A percentile compares a stretch with the other conserved stretches of the same genome.
Conservation (phyloP, 2,113 vertebrate genomes). For the Malaclemys terrapin region DNA sequence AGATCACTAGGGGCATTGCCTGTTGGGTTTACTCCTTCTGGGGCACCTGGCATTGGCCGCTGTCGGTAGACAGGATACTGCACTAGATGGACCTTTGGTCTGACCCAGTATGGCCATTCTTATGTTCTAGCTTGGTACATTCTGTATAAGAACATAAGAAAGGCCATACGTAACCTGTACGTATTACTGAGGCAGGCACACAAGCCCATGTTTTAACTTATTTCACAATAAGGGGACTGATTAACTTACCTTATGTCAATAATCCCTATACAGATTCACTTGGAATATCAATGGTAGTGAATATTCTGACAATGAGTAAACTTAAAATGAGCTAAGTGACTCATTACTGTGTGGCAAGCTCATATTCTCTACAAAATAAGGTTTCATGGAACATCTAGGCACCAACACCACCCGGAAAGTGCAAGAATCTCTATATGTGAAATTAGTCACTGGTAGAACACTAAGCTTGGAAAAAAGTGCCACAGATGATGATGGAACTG, state of each 20-base stretch:
- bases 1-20: no score
- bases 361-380: no score
- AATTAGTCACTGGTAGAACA: neutral
- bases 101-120: no score
- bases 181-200: constrained; percentile 16
- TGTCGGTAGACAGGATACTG: no score
- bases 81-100: no score
- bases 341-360: neutral
- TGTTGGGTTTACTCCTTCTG: no score
- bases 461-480: neutral
- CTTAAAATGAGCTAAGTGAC: neutral
- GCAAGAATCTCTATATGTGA: neutral
- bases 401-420: neutral
- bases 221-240: neutral
- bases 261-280: neutral
- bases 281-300: neutral
- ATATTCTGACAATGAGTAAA: neutral
- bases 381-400: neutral
- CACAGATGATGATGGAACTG: neutral
- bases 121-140: neutral
- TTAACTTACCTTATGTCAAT: neutral
- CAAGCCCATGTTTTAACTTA: constrained; percentile 40
- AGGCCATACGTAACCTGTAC: no score
- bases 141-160: neutral
- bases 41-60: no score